Conservation (phyloP, 2,113 vertebrate genomes). For the Patagioenas fasciata region DNA sequence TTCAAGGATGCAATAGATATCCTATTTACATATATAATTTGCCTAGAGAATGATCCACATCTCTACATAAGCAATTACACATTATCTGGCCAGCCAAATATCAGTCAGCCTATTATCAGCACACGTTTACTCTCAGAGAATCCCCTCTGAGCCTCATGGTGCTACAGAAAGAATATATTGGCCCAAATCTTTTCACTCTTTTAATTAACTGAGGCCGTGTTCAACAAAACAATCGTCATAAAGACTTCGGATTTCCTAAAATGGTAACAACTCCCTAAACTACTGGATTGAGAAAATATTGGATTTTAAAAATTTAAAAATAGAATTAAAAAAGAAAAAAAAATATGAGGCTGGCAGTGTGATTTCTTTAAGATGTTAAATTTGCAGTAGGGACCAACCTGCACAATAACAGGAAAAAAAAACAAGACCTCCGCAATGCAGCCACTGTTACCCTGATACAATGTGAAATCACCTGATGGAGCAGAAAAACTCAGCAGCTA, state of each 20-base stretch:
- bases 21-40: neutral
- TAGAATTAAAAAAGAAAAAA: neutral
- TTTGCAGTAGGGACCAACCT: neutral
- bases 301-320: no score
- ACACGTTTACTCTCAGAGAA: neutral
- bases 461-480: neutral
- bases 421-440: neutral
- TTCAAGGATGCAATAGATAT: neutral
- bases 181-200: neutral
- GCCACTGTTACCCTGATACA: neutral
- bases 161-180: neutral
- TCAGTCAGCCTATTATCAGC: neutral
- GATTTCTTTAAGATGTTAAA: neutral
- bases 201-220: neutral
- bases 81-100: neutral
- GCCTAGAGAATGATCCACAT: neutral
- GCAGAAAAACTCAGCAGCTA: neutral
- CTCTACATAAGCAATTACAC: neutral
- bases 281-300: neutral
- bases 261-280: neutral
- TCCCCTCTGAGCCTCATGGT: neutral
- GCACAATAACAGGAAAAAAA: neutral
- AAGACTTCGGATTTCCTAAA: neutral
- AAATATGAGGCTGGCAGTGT: neutral
- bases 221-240: neutral